Base-by-base conservation (phyloP, 2,888 invertebrate genomes). In the Heliothis peltigera region DNA sequence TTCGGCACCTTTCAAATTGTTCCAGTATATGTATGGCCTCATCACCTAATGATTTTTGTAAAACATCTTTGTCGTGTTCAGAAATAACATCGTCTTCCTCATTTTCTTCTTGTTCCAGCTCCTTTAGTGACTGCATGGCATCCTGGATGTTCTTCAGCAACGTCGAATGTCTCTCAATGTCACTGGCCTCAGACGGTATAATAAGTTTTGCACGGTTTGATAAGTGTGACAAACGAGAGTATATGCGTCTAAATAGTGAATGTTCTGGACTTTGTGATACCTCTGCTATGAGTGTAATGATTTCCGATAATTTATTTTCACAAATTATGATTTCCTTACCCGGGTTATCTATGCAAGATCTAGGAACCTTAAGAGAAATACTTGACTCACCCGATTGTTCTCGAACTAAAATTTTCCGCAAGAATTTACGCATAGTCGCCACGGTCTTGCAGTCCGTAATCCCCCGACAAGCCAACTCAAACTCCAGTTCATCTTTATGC, bases 11-110 rank as follows among this genome's bases (percentile, higher is more conserved):
- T 22, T 39, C 47, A 3, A 56, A 39, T 17, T 47, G 56, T 18
- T 47, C 56, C 35, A 35, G 46, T 35, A 56, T 56, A 12, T 56
- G 56, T 17, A 47, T 7, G 7, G 47, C 47, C 21, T 47, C 56
- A 12, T 56, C 56, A 5, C 56, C 56, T 12, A 47, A 25, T 4
- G 35, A 56, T 18, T 56, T 56, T 21, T 56, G 56, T 46, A 56
- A 46, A 6, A 56, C n/a, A 1, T 56, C 47, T 18, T 47, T 56
- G 6, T 39, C 46, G 17, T 47, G 56, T 32, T 56, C 22, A 7
- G 35, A 47, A 47, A 56, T 47, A 17, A 7, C 17, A 15, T 48
- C 47, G 0, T 35, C 35, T 8, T 47, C 47, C 47, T 47, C 47
- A 47, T 46, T 19, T 21, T 25, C 25, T 25, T 47, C 47, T n/a